Percentiles rank a stretch among this genome's conserved stretches.
These are phyloP conservation scores for Eurystomus gularis DNA, from an alignment of 2,113 vertebrate species.

Conservation along the genomic window DNA sequence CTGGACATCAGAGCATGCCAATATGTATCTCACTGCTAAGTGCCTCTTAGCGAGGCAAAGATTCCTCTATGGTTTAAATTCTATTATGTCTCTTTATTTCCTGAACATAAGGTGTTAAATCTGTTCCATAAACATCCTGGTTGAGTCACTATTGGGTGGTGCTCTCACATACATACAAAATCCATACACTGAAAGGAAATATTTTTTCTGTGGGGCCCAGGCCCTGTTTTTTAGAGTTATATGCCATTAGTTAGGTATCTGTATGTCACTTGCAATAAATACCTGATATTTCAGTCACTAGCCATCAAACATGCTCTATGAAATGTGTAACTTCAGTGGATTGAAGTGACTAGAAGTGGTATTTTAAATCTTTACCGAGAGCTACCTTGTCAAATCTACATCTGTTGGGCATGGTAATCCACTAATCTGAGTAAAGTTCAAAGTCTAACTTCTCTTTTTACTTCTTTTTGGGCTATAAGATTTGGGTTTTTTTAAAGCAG, in stretches of 20 bases:
- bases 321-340: not conserved
- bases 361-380: not conserved
- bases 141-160: not conserved
- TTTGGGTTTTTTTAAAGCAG: not conserved
- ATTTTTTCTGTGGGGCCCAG: not conserved
- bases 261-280: not conserved
- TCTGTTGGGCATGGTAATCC: not conserved
- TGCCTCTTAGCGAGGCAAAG: not conserved
- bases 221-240: not conserved
- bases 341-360: not conserved
- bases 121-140: not conserved
- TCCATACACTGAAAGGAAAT: not conserved
- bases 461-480: not conserved
- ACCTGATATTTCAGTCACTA: not conserved
- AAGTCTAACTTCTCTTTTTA: not conserved
- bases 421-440: not conserved
- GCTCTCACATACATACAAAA: not conserved
- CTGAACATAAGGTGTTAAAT: not conserved
- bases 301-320: not conserved
- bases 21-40: rapidly evolving
- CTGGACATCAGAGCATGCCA: not conserved
- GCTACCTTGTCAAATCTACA: not conserved
- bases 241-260: not conserved
- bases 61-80: not conserved
- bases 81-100: not conserved